Conservation (phyloP, 2,797 vertebrate genomes). For the Gambelia wislizenii region DNA sequence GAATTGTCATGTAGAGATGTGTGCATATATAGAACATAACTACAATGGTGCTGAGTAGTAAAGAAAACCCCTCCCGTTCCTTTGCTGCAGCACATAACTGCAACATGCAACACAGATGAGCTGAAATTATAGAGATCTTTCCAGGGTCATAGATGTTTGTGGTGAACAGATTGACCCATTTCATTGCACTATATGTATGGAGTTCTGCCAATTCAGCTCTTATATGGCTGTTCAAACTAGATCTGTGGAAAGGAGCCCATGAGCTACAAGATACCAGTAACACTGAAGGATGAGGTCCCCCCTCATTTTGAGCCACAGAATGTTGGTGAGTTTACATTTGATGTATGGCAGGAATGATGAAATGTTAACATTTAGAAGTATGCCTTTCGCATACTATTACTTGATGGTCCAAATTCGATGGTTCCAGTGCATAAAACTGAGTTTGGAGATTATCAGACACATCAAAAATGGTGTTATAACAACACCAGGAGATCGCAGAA, state of each 20-base stretch:
- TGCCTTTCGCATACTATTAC: no score
- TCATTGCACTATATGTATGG: neutral
- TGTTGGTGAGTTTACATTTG: neutral
- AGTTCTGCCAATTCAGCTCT: neutral
- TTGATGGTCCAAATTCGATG: neutral
- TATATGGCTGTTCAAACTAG: neutral
- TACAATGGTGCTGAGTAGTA: neutral
- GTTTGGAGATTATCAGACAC: no score
- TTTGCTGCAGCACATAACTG: neutral
- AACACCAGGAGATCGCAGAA: no score
- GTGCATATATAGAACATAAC: no score
- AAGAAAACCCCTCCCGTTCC: neutral
- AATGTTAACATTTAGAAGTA: neutral
- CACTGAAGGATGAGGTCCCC: no score
- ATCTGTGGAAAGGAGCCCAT: neutral
- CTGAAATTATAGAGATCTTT: neutral
- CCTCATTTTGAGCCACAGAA: neutral
- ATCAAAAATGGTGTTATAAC: no score
- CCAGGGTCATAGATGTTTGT: neutral
- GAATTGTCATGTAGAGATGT: neutral
- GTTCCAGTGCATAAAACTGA: neutral
- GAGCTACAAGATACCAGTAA: no score
- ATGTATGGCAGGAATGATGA: neutral
- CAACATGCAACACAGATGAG: neutral
- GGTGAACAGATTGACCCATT: neutral